Percentiles rank a stretch among this genome's conserved stretches.
These are phyloP conservation scores for Ctenicera cuprea DNA, from an alignment of 2,888 invertebrate genomes.

Conservation along the genomic window DNA sequence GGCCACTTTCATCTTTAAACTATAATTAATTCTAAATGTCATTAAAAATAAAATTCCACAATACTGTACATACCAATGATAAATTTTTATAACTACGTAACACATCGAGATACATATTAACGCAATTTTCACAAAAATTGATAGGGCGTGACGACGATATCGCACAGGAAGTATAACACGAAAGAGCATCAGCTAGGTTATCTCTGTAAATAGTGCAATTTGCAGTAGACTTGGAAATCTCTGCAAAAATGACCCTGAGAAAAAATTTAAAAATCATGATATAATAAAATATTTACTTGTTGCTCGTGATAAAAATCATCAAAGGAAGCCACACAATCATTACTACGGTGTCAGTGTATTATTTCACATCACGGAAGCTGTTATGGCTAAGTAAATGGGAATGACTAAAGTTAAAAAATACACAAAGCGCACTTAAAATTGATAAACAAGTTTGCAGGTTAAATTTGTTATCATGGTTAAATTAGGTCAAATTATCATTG, in stretches of 20 bases:
- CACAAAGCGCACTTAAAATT: no score
- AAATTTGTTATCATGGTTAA: no score
- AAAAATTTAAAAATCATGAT: neutral
- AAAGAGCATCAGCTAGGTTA: slow-evolving; percentile 75
- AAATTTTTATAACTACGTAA: slow-evolving; percentile 74
- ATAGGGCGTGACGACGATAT: slow-evolving; percentile 78
- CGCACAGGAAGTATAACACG: slow-evolving; percentile 78
- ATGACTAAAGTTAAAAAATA: no score
- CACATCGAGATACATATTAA: slow-evolving; percentile 75
- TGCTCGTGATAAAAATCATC: neutral
- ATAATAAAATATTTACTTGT: neutral
- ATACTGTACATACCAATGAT: slow-evolving; percentile 55
- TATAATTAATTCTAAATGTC: slow-evolving; percentile 54
- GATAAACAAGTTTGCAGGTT: no score
- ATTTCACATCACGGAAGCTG: neutral
- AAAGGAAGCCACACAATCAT: neutral
- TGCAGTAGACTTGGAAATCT: neutral
- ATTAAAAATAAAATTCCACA: slow-evolving; percentile 9
- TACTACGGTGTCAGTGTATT: neutral
- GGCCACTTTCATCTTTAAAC: slow-evolving; percentile 72
- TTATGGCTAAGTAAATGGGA: neutral
- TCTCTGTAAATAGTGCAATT: slow-evolving; percentile 61
- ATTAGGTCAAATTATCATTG: no score
- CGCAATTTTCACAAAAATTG: slow-evolving; percentile 77
- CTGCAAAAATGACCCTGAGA: slow-evolving; percentile 7